A percentile compares a stretch with the other conserved stretches of the same genome.
These are phyloP conservation scores for Miichthys miiuy DNA, from an alignment of 2,797 vertebrate species.

Conservation along the genomic window DNA sequence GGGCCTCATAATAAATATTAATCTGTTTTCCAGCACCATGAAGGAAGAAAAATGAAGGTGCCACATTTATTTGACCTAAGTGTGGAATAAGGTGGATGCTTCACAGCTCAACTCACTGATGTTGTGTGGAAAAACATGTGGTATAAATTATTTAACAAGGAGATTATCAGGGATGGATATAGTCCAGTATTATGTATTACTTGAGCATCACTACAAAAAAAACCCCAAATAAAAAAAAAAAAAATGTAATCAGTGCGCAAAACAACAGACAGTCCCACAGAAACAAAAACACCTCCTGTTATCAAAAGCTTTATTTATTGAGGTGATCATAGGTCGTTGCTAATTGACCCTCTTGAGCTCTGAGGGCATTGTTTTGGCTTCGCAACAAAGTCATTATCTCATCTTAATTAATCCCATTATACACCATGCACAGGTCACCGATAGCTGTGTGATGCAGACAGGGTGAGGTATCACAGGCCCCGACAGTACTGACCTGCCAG, in stretches of 20 bases:
- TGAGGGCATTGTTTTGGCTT: conserved; percentile 53
- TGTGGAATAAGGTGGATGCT: conserved; percentile 24
- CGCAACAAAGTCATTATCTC: conserved; percentile 68
- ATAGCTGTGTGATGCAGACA: conserved; percentile 31
- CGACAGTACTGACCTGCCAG: conserved; percentile 24
- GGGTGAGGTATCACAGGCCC: conserved; percentile 15
- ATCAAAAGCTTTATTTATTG: conserved; percentile 37
- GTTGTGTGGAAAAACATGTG: conserved; percentile 34
- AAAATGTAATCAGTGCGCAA: background rate
- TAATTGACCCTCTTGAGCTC: conserved; percentile 59
- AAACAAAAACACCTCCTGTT: conserved; percentile 16
- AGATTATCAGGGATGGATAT: conserved; percentile 33
- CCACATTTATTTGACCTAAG: conserved; percentile 65
- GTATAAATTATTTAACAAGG: conserved; percentile 59
- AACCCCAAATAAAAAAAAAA: conserved; percentile 2
- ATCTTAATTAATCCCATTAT: conserved; percentile 70
- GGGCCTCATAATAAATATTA: conserved; percentile 70
- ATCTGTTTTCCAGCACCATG: conserved; percentile 54
- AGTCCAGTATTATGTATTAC: conserved; percentile 8
- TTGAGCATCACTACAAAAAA: background rate
- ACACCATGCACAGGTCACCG: conserved; percentile 52
- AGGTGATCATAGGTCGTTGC: conserved; percentile 45
- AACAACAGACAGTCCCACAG: conserved; percentile 7
- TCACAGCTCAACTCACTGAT: conserved; percentile 32
- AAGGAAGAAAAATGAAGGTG: conserved; percentile 51